Evolutionary conservation across 2,888 invertebrate species (phyloP).

Genomic region (Heliconius aoede): DNA sequence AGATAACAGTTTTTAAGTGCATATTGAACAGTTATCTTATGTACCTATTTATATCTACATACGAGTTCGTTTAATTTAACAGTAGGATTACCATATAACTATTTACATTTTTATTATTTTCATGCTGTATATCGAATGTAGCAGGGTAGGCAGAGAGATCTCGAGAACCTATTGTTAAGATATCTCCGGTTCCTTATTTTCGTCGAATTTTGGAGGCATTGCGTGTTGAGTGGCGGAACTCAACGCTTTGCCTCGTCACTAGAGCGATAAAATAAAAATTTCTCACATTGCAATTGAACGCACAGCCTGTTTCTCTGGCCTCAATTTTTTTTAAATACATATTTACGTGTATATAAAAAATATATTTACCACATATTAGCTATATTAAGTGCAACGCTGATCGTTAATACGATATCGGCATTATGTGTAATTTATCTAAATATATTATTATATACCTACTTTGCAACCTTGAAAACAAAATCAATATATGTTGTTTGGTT

Average conservation of each 20-base stretch:
- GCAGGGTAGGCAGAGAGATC: no score
- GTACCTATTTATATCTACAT: not conserved
- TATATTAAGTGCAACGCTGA: constrained; percentile 26
- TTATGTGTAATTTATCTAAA: constrained; percentile 35
- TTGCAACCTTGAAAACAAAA: constrained; percentile 34
- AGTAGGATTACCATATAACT: not conserved
- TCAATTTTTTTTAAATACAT: not conserved
- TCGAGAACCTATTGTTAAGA: no score
- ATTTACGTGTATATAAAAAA: not conserved
- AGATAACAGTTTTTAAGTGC: constrained; percentile 1
- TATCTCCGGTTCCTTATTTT: no score
- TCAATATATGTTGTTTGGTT: constrained; percentile 32
- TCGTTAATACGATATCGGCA: constrained; percentile 33
- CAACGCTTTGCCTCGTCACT: no score
- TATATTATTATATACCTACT: constrained; percentile 18
- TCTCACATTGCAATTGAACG: no score
- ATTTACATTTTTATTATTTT: no score
- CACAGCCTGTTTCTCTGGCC: no score
- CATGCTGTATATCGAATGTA: no score
- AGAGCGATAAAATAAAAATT: no score
- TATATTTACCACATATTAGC: not conserved
- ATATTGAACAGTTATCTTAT: not conserved
- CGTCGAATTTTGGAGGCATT: no score
- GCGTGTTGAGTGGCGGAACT: no score
- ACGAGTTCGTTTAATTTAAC: not conserved